A percentile compares a stretch with the other conserved stretches of the same genome.
phyloP scores from a whole-genome alignment of 1,140 invertebrate genomes.

The Choristoneura fumiferana region DNA sequence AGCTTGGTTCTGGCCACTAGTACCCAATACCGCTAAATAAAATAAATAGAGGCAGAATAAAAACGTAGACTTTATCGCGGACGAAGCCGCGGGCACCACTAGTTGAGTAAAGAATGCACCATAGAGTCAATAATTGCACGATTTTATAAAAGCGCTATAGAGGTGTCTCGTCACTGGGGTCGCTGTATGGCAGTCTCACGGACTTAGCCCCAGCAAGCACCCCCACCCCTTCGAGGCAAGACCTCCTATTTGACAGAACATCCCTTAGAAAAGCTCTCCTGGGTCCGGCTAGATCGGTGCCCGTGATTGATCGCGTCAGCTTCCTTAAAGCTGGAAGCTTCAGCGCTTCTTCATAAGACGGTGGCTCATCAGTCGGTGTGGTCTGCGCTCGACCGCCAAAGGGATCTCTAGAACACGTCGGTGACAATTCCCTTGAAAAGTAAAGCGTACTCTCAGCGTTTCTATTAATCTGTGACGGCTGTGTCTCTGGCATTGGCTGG shows the following conservation, averaged over 20 bases:
- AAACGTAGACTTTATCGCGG: constrained; percentile 14
- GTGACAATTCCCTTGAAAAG: constrained; percentile 81
- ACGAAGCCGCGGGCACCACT: constrained; percentile 40
- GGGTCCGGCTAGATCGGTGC: constrained; percentile 62
- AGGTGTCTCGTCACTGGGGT: constrained; percentile 65
- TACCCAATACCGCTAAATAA: constrained; percentile 13
- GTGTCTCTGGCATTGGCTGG: constrained; percentile 53
- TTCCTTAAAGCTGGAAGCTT: constrained; percentile 76
- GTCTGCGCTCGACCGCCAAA: constrained; percentile 79
- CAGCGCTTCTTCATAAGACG: constrained; percentile 76
- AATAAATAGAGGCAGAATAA: constrained; percentile 7
- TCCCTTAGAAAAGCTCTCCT: constrained; percentile 71
- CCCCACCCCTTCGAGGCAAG: constrained; percentile 72
- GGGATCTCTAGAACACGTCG: constrained; percentile 80
- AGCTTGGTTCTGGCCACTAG: constrained; percentile 10
- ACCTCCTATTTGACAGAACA: constrained; percentile 73
- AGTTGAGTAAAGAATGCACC: constrained; percentile 40
- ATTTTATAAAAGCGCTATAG: constrained; percentile 50
- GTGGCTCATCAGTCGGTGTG: constrained; percentile 74
- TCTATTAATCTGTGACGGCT: constrained; percentile 37
- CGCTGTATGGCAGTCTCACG: constrained; percentile 58
- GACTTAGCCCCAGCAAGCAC: constrained; percentile 62
- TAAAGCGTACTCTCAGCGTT: constrained; percentile 74
- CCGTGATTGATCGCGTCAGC: constrained; percentile 77
- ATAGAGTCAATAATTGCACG: constrained; percentile 26